Evolutionary conservation across 2,113 vertebrate genomes (phyloP), one percentile per base, ranked within the genome.

Genomic region (Nicator chloris): DNA sequence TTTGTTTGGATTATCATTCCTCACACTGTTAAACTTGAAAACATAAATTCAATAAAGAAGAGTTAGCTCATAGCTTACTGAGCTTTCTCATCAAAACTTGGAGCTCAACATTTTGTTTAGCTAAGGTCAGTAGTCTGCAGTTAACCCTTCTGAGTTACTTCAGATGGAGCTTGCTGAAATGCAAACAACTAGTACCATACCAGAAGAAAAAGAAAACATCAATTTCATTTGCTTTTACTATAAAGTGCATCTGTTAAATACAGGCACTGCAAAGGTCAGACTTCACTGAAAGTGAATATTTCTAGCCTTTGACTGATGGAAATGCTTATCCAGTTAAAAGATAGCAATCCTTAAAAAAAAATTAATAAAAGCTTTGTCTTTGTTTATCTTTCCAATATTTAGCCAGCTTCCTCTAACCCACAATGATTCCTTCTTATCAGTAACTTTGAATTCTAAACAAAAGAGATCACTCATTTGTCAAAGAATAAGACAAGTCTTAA

Each of bases 1-100:
- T 95, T 92, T 93, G 76, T 94, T 95, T 95, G 93, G 85, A 93
- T 95, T 95, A 86, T 88, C 68, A 82, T 86, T 94, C 87, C 54
- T 87, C 45, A 65, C 81, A 50, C 73, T 92, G 81, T 82, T 94
- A 92, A 93, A 68, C 84, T 91, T 94, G 68, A 63, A 90, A 95
- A 90, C 88, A 91, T 66, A 84, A 88, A 93, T 95, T 88, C 93
- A 94, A 17, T 80, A 82, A 92, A 87, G 53, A 65, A 70, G 35
- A 73, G 39, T 90, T 91, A 93, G 59, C 66, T 94, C 84, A 66
- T 59, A 95, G 91, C 78, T 94, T 91, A 85, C 59, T 66, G 63
- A 90, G 54, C 31, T 87, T 95, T 95, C 71, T 80, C 54, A 77
- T 94, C 75, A 93, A 90, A 93, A 85, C 75, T 63, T 72, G 57